Evolutionary conservation across 2,888 invertebrate species (phyloP), one percentile per base, ranked within the genome.

Genomic region (Acrobasis suavella): DNA sequence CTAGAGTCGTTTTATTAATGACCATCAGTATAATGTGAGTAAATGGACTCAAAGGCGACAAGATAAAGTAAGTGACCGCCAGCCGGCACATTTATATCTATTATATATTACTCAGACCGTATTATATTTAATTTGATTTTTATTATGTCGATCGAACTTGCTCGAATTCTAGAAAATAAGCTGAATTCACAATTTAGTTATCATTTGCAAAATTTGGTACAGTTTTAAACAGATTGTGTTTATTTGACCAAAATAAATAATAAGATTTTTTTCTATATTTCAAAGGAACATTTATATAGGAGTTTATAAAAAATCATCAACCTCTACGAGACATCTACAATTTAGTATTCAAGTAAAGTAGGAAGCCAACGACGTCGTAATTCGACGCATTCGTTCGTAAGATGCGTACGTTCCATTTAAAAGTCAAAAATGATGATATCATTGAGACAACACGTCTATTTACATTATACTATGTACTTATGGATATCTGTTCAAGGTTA

Each of bases 401-500:
- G 69, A 70, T 71, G 66, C 66, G 58, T 71, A 67, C 70, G 62
- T 69, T 71, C 69, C 61, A 74, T 73, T 74, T 74, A 73, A 76
- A 76, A 78, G 70, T 73, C 70, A 72, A 73, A 77, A 72, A 64
- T 65, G 68, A 69, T 73, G 71, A 81, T 76, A 80, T 82, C 81
- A 83, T 75, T 69, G 60, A 71, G 68, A 63, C 69, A 55, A 68
- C 64, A 68, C 64, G 62, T 49, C 50, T 60, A 67, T 68, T 71
- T 69, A 63, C 62, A 64, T 64, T 62, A 51, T 54, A 42, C 16
- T 62, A 60, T 61, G 62, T 69, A 67, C 68, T 68, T 51, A 42
- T 50, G 39, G 32, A 50, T 32, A 58, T 50, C 16, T 59, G 50
- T 60, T 42, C 68, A 68, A 69, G 65, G 63, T 66, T 64, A 67